Evolutionary conservation across 2,888 invertebrate species (phyloP), one percentile per base, ranked within the genome.

Genomic region (Subacronicta megacephala): DNA sequence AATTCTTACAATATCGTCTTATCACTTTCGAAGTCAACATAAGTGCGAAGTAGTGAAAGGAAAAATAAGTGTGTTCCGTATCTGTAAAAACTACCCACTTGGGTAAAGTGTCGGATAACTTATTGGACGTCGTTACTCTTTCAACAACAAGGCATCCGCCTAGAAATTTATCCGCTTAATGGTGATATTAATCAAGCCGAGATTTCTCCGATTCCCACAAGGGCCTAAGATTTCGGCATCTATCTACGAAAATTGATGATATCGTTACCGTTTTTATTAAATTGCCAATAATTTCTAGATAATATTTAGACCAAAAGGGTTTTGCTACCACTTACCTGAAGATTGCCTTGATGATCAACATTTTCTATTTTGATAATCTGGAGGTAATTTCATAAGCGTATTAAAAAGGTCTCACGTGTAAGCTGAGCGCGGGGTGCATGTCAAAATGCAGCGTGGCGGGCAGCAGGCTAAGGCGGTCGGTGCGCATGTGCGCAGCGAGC

Each of bases 361-460:
- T n/a, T n/a, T n/a, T n/a, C n/a, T n/a, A n/a, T n/a, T n/a, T n/a
- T n/a, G n/a, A n/a, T n/a, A n/a, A n/a, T n/a, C n/a, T n/a, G n/a
- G n/a, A n/a, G n/a, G n/a, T n/a, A n/a, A n/a, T n/a, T n/a, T 20
- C 16, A 23, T 15, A 33, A 17, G 20, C 45, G 61, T 54, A 26
- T 41, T 35, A 35, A 20, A 18, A 35, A 7, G 13, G 33, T 84
- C 90, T 93, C 81, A 97, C 97, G 93, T 97, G 95, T 64, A 97
- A 89, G 73, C 95, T 95, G 0, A 97, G 90, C 0, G 96, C 95
- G 1, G 97, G 96, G 73, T 97, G 96, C 89, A 96, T 96, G 59
- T 96, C 95, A 65, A 97, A 96, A 52, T 96, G 95, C 75, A 96
- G 95, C 74, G 96, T 95, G 57, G 96, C 96, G 0, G 96, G 95